Base-by-base conservation (phyloP, 2,797 vertebrate genomes). In the Mus caroli region DNA sequence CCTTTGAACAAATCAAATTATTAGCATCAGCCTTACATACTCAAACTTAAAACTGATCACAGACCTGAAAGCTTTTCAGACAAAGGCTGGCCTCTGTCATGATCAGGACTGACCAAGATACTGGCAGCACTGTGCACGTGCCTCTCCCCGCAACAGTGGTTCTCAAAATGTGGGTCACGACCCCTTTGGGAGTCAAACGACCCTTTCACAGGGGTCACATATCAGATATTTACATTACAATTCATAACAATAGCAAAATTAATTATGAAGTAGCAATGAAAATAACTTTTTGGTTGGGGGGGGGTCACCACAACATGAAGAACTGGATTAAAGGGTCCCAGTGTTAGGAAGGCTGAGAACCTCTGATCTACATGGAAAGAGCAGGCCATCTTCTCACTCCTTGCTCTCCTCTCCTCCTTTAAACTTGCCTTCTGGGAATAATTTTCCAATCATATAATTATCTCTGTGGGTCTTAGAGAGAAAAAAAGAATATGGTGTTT, bases 391-490 rank as follows among this genome's bases (percentile, higher is more conserved):
- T 5, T 34, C 46, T 56, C 80, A 34, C n/a, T 5, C 62, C 62
- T 13, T 43, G 24, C 15, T 94, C 82, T 96, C 85, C 71, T 64
- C 60, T 94, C 69, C 50, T 91, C 62, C 78, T 96, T 91, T 71
- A 86, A 94, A 77, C 54, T 92, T 64, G 11, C 40, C 89, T 90
- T 62, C 82, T 54, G 60, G 94, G 80, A 82, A 93, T 79, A 75
- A 92, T 96, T 96, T 97, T 96, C 90, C 94, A 94, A 96, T 94
- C 88, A 14, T 82, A 64, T 88, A 78, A 94, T 95, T 96, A 94
- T 85, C 91, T 97, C 90, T 88, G 73, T 71, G 88, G 91, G 85
- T 67, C 87, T 86, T 31, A 71, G 54, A 84, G 94, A 92, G 77
- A 91, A 94, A 93, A 64, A 97, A 96, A 91, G 71, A 96, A 95